These are phyloP conservation scores for Melanotaenia trifasciata DNA, from an alignment of 2,797 vertebrate genomes.

Conservation along the genomic window DNA sequence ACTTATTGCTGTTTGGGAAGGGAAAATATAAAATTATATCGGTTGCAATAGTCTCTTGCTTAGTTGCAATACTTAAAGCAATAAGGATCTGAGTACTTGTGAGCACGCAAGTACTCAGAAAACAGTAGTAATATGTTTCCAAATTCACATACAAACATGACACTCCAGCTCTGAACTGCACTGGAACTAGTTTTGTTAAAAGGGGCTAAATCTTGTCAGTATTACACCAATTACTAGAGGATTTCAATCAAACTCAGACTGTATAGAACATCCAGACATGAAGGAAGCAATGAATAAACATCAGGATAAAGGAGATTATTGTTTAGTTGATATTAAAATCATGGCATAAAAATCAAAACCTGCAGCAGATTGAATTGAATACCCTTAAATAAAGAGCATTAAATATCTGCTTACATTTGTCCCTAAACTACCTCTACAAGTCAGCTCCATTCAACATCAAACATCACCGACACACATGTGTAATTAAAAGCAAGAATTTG, in stretches of 20 bases:
- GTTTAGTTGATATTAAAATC: no score
- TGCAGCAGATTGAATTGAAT: not conserved
- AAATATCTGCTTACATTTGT: not conserved
- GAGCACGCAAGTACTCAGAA: no score
- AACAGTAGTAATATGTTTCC: no score
- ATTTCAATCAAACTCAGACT: not conserved
- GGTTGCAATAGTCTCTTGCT: not conserved
- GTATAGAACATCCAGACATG: not conserved
- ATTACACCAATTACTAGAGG: not conserved
- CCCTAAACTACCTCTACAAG: no score
- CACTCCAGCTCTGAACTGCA: not conserved
- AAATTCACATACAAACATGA: no score
- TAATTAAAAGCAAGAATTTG: not conserved
- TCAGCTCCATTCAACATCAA: no score
- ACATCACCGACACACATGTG: no score
- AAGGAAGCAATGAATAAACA: not conserved
- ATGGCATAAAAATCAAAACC: not conserved
- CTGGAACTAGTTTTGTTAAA: no score
- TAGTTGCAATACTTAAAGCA: not conserved
- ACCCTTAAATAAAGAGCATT: not conserved
- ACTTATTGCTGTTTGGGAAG: not conserved
- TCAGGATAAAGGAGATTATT: no score
- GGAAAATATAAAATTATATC: not conserved
- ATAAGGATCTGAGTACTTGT: no score
- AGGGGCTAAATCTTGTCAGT: not conserved